Conservation (phyloP, 2,888 invertebrate species). For the Pseudococcus viburni region DNA sequence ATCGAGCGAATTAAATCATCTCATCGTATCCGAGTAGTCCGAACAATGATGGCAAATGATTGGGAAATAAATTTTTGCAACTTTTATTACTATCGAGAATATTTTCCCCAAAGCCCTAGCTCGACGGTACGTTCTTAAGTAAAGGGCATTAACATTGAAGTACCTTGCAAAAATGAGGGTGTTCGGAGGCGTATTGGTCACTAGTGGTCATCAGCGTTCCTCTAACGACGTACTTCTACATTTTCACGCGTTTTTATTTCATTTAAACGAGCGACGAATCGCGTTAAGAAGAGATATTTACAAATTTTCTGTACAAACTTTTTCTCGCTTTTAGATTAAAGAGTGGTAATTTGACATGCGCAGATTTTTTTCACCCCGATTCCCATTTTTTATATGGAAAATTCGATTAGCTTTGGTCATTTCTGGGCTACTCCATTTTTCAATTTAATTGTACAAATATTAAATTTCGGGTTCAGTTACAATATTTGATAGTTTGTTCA, state of each 20-base stretch:
- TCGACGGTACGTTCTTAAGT: constrained; percentile 11
- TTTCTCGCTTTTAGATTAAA: constrained; percentile 5
- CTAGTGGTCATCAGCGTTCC: constrained; percentile 56
- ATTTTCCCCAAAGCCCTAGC: neutral
- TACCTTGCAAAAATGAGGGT: constrained; percentile 31
- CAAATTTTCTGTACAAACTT: neutral
- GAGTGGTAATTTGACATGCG: constrained; percentile 49
- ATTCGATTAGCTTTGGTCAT: neutral
- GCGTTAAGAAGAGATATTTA: constrained; percentile 18
- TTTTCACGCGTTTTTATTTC: constrained; percentile 56
- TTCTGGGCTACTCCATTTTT: neutral
- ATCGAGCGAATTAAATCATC: neutral
- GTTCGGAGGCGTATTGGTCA: constrained; percentile 59
- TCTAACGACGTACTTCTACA: constrained; percentile 59
- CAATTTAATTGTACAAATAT: neutral
- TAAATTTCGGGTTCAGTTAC: neutral
- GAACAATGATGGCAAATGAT: constrained; percentile 15
- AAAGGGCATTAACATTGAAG: constrained; percentile 51
- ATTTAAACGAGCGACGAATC: constrained; percentile 50
- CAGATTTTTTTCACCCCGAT: neutral
- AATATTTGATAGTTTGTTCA: neutral
- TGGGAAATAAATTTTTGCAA: constrained; percentile 34
- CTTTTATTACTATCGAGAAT: constrained; percentile 8
- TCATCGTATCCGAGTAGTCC: neutral
- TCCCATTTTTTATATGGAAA: neutral